Base-by-base conservation (phyloP, 2,888 invertebrate genomes). In the Anaspis maculata region DNA sequence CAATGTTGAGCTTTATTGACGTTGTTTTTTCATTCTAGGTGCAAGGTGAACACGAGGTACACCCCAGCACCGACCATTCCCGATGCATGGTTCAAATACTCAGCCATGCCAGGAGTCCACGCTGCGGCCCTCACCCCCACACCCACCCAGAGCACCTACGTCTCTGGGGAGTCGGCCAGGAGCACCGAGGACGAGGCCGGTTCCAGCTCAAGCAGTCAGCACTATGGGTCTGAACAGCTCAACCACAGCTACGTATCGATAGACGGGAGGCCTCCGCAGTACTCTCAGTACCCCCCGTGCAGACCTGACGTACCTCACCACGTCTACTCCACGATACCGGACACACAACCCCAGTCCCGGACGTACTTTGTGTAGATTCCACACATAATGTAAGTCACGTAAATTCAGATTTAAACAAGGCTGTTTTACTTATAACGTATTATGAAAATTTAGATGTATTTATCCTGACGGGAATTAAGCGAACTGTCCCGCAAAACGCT, bases 61-160 rank as follows among this genome's bases (percentile, higher is more conserved):
- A 80, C 82, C 26, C 77, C 83, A 24, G 80, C 83, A 30, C 83
- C 84, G 30, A 79, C 81, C 44, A 76, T 78, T 35, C 74, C 76
- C 27, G 79, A 79, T 52, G 73, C 74, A 48, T 83, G 82, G 81
- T 79, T 76, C 61, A 79, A 79, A 66, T 76, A 76, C 49, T 73
- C 74, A 37, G 73, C 76, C 13, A 73, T 74, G 71, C 69, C 72
- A 58, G 65, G 73, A 56, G 70, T 74, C 59, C 62, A 61, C 23
- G 68, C 66, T 61, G 67, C 60, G 63, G 67, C 73, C 14, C 45
- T 64, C 67, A 68, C 73, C 65, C 69, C 74, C 66, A 71, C 75
- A 25, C 68, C 76, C 62, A 64, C 73, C 67, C 76, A 67, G 69
- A 76, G 65, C 69, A 77, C 66, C 24, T 67, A 73, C 67, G 55